Conservation (phyloP, 2,797 vertebrate species). For the Vipera latastei region DNA sequence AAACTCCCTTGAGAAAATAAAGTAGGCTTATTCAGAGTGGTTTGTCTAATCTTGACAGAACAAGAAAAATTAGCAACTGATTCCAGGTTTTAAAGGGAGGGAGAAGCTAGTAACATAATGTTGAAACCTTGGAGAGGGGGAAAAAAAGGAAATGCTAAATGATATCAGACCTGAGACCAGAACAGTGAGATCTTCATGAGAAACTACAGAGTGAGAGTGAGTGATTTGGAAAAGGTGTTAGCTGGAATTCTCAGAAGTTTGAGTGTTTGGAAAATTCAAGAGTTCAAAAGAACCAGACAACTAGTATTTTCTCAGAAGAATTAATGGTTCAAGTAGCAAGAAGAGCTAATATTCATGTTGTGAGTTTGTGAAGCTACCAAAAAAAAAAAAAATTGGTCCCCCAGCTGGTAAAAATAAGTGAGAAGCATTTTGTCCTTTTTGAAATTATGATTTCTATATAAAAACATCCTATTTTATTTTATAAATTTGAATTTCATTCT, state of each 20-base stretch:
- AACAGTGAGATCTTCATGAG: conserved; percentile 31
- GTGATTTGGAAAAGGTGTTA: conserved; percentile 42
- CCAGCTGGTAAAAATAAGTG: conserved; percentile 53
- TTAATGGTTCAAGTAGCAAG: conserved; percentile 47
- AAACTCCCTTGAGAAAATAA: conserved; percentile 73
- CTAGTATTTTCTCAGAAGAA: conserved; percentile 58
- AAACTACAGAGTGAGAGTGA: conserved; percentile 37
- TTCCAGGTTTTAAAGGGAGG: conserved; percentile 59
- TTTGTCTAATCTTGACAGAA: conserved; percentile 75
- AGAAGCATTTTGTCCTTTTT: conserved; percentile 42
- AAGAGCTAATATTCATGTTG: conserved; percentile 40
- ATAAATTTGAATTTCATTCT: not conserved
- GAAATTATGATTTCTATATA: not conserved
- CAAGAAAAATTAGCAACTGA: conserved; percentile 72
- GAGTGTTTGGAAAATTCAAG: conserved; percentile 41
- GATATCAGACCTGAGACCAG: conserved; percentile 50
- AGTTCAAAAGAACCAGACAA: conserved; percentile 42
- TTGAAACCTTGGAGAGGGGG: conserved; percentile 58
- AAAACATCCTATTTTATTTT: not conserved
- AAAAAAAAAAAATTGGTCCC: conserved; percentile 34
- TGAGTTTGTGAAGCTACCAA: conserved; percentile 35
- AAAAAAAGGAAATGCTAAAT: conserved; percentile 56
- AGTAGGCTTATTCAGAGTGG: conserved; percentile 73
- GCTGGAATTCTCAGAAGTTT: conserved; percentile 53
- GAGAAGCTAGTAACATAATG: conserved; percentile 17